These are phyloP conservation scores for Microplitis manilae DNA, from an alignment of 2,888 invertebrate genomes.

Conservation along the genomic window DNA sequence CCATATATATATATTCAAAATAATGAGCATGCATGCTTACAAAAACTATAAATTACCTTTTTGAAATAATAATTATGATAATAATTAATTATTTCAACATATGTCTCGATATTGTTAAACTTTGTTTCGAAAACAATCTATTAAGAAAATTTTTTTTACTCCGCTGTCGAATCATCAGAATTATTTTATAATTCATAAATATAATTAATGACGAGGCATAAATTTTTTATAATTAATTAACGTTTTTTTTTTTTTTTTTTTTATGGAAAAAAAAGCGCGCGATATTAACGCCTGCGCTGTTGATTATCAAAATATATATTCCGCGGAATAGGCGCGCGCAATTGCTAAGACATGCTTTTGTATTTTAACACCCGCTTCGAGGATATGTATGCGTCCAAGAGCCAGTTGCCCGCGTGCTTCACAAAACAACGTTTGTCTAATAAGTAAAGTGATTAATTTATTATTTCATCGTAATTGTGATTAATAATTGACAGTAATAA, in stretches of 20 bases:
- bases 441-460: not conserved
- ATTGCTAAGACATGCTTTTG: slow-evolving; percentile 4
- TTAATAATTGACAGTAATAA: not conserved
- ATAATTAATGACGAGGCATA: too few species aligned
- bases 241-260: not conserved
- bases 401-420: slow-evolving; percentile 51
- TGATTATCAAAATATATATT: not conserved
- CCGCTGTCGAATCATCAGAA: too few species aligned
- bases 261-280: slow-evolving; percentile 4
- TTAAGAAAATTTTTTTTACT: too few species aligned
- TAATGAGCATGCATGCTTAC: too few species aligned
- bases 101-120: too few species aligned
- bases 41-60: too few species aligned
- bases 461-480: not conserved
- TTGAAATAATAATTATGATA: too few species aligned
- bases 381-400: slow-evolving; percentile 2
- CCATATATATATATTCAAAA: not conserved
- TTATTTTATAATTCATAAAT: too few species aligned
- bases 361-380: not conserved
- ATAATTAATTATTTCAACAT: too few species aligned
- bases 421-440: slow-evolving; percentile 44
- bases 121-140: too few species aligned
- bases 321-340: slow-evolving; percentile 2
- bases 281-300: slow-evolving; percentile 3
- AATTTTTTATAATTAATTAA: too few species aligned